Conservation (phyloP, 2,113 vertebrate genomes). For the Ictalurus punctatus region DNA sequence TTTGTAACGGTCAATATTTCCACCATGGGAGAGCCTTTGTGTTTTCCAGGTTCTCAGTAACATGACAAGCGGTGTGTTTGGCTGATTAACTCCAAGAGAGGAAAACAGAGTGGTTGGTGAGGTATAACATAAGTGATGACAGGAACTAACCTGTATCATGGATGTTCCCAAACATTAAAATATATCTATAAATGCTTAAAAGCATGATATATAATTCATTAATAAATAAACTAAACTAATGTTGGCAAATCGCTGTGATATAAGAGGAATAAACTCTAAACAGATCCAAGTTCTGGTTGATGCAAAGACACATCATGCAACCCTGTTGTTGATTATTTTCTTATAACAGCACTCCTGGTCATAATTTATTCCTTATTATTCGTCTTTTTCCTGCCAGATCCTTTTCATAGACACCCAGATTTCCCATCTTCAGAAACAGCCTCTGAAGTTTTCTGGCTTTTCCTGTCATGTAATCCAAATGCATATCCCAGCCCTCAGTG, state of each 20-base stretch:
- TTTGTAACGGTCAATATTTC: neutral
- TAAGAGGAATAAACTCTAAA: neutral
- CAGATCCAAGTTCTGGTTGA: neutral
- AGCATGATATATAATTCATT: neutral
- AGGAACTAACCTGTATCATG: neutral
- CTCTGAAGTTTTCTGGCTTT: constrained; percentile 28
- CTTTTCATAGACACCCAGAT: constrained; percentile 33
- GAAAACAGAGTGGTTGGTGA: neutral
- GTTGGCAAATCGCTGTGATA: neutral
- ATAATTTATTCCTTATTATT: constrained; percentile 39
- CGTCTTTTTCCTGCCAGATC: constrained; percentile 33
- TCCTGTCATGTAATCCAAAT: constrained; percentile 24
- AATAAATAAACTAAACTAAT: neutral
- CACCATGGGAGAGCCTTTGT: neutral
- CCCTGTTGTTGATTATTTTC: constrained; percentile 13
- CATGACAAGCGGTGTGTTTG: neutral
- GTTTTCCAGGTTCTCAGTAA: neutral
- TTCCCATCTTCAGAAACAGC: constrained; percentile 18
- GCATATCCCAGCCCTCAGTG: constrained; percentile 21
- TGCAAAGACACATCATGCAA: neutral
- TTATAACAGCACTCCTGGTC: neutral
- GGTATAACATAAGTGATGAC: neutral
- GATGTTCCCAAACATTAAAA: neutral
- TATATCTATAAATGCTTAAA: neutral
- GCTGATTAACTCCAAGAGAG: neutral